A percentile compares a stretch with the other conserved stretches of the same genome.
Evolutionary conservation across 64 coral and sea anemone species (phyloP).

Genomic region (Dendrophyllia cribrosa): DNA sequence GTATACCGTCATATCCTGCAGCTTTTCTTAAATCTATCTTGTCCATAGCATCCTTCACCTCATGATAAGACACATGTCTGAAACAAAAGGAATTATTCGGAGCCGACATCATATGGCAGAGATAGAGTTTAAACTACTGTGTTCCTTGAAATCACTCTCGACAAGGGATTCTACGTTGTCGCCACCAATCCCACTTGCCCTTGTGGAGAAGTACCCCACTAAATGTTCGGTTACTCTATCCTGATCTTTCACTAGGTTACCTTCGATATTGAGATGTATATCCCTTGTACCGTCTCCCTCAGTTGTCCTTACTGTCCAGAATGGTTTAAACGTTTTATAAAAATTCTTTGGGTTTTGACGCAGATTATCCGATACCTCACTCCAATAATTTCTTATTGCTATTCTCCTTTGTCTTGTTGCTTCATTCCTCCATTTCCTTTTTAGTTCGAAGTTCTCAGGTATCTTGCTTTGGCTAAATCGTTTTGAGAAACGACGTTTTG

Average conservation of each 20-base stretch:
- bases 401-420: too few relatives aligned
- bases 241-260: not conserved
- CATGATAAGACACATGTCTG: not conserved
- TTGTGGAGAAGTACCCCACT: constrained; percentile 24
- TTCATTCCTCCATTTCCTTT: too few relatives aligned
- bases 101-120: not conserved
- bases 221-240: constrained; percentile 15
- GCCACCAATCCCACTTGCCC: constrained; percentile 11
- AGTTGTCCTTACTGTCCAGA: too few relatives aligned
- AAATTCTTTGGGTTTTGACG: too few relatives aligned
- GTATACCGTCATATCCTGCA: constrained; percentile 21
- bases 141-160: constrained; percentile 15
- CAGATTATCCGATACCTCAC: too few relatives aligned
- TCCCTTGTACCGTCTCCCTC: too few relatives aligned
- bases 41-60: constrained; percentile 3
- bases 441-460: too few relatives aligned
- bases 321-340: too few relatives aligned
- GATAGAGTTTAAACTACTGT: constrained; percentile 1
- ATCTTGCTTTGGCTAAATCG: too few relatives aligned
- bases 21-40: constrained; percentile 20
- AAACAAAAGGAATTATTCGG: constrained; percentile 6
- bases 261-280: not conserved
- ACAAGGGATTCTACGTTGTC: not conserved
- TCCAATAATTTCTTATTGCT: too few relatives aligned
- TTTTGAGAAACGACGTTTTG: too few relatives aligned